Evolutionary conservation across 2,113 vertebrate species (phyloP), one percentile per base, ranked within the genome.

Genomic region (Anarrhichthys ocellatus): DNA sequence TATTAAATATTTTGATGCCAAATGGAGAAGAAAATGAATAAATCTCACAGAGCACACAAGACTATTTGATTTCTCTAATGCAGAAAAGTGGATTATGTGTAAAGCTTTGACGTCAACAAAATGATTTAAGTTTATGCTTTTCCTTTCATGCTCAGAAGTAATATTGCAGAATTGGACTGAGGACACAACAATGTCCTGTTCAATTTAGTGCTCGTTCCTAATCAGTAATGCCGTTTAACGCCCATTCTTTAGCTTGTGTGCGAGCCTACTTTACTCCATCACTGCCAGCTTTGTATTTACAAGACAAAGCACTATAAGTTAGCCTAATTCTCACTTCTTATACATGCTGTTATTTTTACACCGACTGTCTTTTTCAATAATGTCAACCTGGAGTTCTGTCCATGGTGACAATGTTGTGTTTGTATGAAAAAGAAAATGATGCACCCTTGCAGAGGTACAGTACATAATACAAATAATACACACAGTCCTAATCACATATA

Each of bases 61-160:
- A 81, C 74, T 61, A 76, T 86, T 87, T 44, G 13, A 78, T 82
- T 71, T 81, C 63, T 76, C 27, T 68, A 34, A 81, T 86, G 67
- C 66, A 85, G 67, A 75, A 84, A 91, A 87, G 48, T 70, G 65
- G 85, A 91, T 88, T 82, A 89, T 38, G 59, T 65, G 38, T 73
- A 20, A 80, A 76, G 65, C 32, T 82, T 83, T 44, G 66, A 64
- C 48, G 13, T 84, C 63, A 84, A 76, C 61, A 78, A 76, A 82
- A 71, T 76, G 32, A 73, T 82, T 89, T 18, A 74, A 81, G 70
- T 81, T 68, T 54, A 29, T 75, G 3, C 10, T 64, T 83, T 85
- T 73, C n/a, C 59, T 68, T 74, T 68, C 13, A 44, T 65, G 62
- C 67, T 70, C 48, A 61, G 48, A 50, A 48, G 46, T 65, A 78